phyloP scores from a whole-genome alignment of 2,797 vertebrate genomes.

The Balearica regulorum region DNA sequence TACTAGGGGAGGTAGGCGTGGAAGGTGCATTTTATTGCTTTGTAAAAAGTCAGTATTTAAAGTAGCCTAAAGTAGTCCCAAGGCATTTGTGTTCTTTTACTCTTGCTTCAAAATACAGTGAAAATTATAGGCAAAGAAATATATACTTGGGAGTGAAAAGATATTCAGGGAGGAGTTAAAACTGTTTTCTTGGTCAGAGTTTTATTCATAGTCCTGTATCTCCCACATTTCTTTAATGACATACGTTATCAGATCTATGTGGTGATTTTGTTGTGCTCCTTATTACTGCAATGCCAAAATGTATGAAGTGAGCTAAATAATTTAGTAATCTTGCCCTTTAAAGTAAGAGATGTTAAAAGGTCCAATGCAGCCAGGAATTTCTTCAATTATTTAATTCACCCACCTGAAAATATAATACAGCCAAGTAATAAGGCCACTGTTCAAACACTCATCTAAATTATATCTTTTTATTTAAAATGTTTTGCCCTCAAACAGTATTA shows the following conservation, averaged over 20 bases:
- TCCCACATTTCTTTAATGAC: background rate
- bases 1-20: background rate
- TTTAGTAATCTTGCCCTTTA: constrained; percentile 16
- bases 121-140: background rate
- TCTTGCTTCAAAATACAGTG: background rate
- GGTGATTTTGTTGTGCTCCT: background rate
- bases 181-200: background rate
- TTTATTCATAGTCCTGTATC: background rate
- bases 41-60: background rate
- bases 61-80: background rate
- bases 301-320: constrained; percentile 31
- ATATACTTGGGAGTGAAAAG: background rate
- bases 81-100: background rate
- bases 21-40: background rate
- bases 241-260: background rate
- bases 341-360: background rate
- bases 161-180: background rate
- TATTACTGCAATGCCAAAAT: background rate
- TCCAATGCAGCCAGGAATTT: background rate
- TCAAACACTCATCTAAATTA: background rate
- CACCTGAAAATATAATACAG: background rate
- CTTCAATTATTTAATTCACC: constrained; percentile 24
- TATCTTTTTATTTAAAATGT: background rate
- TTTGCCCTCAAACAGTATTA: background rate
- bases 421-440: background rate